Evolutionary conservation across 2,797 vertebrate species (phyloP).

Genomic region (Trachops cirrhosus): DNA sequence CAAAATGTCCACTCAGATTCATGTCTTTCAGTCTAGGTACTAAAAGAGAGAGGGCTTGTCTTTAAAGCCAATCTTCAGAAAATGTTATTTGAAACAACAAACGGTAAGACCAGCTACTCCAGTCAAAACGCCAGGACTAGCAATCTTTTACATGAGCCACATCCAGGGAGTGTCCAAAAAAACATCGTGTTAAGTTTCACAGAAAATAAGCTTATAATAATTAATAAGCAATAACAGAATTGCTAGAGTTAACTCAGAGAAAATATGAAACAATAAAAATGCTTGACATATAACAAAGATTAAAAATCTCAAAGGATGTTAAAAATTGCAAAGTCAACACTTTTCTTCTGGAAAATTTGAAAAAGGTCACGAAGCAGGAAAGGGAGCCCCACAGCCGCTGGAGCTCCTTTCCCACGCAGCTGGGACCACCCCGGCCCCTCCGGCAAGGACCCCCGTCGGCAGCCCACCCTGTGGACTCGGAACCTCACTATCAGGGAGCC

Average conservation of each 20-base stretch:
- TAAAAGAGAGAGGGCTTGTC: neutral
- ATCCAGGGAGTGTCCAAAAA: neutral
- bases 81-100: neutral
- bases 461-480: neutral
- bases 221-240: neutral
- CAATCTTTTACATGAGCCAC: neutral
- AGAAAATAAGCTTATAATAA: neutral
- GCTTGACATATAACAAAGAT: neutral
- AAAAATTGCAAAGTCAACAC: neutral
- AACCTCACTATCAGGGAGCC: neutral
- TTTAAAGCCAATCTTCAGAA: neutral
- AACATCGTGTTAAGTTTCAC: neutral
- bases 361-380: neutral
- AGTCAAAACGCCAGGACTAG: neutral
- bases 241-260: neutral
- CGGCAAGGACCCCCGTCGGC: neutral
- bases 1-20: neutral
- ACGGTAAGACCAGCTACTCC: neutral
- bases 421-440: fast-evolving
- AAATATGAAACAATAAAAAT: neutral
- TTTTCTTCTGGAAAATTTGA: neutral
- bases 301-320: neutral
- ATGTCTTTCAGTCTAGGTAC: neutral
- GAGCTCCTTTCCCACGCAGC: neutral
- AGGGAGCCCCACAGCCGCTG: fast-evolving